These are phyloP conservation scores for Anastatus disparis DNA, from an alignment of 1,140 invertebrate species.

Conservation along the genomic window DNA sequence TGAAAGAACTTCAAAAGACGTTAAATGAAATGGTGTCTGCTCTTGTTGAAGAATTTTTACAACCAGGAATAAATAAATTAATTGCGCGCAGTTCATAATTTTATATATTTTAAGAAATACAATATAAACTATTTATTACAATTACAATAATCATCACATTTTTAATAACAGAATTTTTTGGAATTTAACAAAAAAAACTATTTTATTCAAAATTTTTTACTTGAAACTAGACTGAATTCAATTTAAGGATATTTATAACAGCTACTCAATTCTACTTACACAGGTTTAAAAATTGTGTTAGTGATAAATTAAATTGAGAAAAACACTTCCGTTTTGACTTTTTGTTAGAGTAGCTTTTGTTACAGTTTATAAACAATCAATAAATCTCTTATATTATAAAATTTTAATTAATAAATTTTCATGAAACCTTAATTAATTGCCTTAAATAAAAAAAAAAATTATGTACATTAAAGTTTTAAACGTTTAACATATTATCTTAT, in stretches of 20 bases:
- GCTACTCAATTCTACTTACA: background rate
- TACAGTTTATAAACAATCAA: conserved; percentile 14
- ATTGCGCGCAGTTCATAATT: conserved; percentile 60
- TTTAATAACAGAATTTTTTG: too few relatives aligned
- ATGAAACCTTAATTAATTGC: too few relatives aligned
- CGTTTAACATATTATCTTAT: too few relatives aligned
- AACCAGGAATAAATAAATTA: conserved; percentile 81
- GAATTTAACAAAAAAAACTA: background rate
- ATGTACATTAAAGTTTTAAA: too few relatives aligned
- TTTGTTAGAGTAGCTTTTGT: conserved; percentile 4
- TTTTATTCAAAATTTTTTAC: background rate
- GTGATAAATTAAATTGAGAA: conserved; percentile 12
- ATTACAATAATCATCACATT: background rate
- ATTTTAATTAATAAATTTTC: background rate
- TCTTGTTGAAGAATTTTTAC: conserved; percentile 82
- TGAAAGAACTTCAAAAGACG: conserved; percentile 71
- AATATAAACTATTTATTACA: background rate
- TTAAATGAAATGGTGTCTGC: conserved; percentile 82
- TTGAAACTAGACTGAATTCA: conserved; percentile 1
- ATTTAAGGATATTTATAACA: background rate
- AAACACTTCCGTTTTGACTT: background rate
- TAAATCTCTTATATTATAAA: conserved; percentile 32
- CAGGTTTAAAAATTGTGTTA: background rate
- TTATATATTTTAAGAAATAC: too few relatives aligned
- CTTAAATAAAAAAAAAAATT: too few relatives aligned